Conservation (phyloP, 30 jellyfish, hydroid and myxozoan genomes). For the Aurelia coerulea region DNA sequence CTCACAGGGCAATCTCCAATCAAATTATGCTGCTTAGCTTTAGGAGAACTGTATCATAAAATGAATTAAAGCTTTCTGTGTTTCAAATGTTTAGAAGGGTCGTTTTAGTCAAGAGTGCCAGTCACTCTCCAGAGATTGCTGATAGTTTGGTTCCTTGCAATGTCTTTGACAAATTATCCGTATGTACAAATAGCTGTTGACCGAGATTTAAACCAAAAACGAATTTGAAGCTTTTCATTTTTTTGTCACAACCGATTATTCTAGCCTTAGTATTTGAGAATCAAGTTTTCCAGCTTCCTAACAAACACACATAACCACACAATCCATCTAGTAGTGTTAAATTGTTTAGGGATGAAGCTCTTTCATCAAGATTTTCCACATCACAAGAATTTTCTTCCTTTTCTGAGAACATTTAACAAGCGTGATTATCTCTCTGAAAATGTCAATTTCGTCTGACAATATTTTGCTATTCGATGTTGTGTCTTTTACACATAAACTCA, state of each 20-base stretch:
- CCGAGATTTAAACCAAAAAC: constrained; percentile 67
- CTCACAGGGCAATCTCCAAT: constrained; percentile 25
- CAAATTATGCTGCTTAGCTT: constrained; percentile 39
- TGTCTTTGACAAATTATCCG: too few relatives aligned
- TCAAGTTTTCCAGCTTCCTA: constrained; percentile 38
- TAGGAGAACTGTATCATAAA: constrained; percentile 22
- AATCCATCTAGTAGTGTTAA: constrained; percentile 70
- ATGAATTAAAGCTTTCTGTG: constrained; percentile 15
- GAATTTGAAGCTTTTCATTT: constrained; percentile 60
- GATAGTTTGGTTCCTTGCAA: constrained; percentile 55
- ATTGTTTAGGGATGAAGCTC: too few relatives aligned
- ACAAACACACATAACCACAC: constrained; percentile 54
- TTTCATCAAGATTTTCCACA: neutral
- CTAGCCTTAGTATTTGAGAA: constrained; percentile 63
- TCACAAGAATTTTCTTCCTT: constrained; percentile 41
- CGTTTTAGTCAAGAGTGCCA: constrained; percentile 56
- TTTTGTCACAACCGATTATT: constrained; percentile 64
- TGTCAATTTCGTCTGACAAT: constrained; percentile 18
- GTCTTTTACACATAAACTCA: constrained; percentile 1
- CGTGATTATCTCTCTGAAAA: constrained; percentile 25
- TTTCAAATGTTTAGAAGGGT: constrained; percentile 50
- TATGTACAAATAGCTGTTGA: constrained; percentile 52
- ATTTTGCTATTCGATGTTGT: neutral
- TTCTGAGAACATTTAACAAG: constrained; percentile 57
- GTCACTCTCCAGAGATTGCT: constrained; percentile 57